Evolutionary conservation across 2,888 invertebrate genomes (phyloP).

Genomic region (Caenorhabditis macrosperma): DNA sequence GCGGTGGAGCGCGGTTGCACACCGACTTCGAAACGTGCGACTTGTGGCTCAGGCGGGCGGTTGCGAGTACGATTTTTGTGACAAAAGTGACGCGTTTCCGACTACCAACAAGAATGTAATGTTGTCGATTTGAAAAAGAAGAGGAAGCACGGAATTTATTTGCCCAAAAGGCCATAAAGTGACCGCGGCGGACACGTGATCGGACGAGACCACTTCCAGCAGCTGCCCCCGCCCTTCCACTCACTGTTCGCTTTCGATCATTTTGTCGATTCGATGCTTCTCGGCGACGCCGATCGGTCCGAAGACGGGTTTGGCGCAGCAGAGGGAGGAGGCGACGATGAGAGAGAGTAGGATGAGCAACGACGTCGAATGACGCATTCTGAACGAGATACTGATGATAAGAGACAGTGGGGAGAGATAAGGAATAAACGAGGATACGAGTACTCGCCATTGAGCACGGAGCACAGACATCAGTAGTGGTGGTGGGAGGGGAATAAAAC

Average conservation of each 20-base stretch:
- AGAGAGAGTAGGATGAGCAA: conserved; percentile 34
- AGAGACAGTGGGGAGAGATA: background rate
- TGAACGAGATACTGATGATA: background rate
- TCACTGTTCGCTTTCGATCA: conserved; percentile 48
- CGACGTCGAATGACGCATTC: conserved; percentile 27
- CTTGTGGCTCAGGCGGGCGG: background rate
- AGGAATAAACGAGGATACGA: background rate
- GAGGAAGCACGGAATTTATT: conserved; percentile 36
- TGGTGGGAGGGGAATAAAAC: background rate
- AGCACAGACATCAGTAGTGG: conserved; percentile 2
- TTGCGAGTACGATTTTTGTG: conserved; percentile 2
- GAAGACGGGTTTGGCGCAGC: conserved; percentile 40
- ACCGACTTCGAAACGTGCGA: background rate
- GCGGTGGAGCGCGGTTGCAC: no score
- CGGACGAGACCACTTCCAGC: conserved; percentile 19
- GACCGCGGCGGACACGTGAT: conserved; percentile 48
- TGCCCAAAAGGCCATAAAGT: conserved; percentile 51
- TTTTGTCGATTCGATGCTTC: conserved; percentile 30
- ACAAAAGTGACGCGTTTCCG: conserved; percentile 49
- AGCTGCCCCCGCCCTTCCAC: conserved; percentile 5
- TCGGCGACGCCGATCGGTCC: conserved; percentile 50
- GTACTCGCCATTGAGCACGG: background rate
- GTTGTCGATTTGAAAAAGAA: conserved; percentile 14
- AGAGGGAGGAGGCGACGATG: conserved; percentile 6
- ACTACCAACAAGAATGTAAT: conserved; percentile 36